phyloP scores from a whole-genome alignment of 1,140 invertebrate genomes.

The Neodiprion fabricii region DNA sequence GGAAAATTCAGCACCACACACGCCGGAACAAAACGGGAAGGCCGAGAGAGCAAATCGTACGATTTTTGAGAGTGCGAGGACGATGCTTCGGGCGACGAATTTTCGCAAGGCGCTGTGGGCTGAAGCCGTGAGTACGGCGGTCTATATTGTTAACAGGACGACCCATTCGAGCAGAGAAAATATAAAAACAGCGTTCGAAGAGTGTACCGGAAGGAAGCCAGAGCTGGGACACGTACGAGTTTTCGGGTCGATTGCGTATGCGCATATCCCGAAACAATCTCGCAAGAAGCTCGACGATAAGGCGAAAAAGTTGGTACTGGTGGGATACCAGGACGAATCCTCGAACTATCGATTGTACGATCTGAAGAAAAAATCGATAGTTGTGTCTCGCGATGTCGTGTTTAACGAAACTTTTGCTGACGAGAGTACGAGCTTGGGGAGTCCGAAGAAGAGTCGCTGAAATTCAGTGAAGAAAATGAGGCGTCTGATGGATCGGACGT shows the following conservation, averaged over 20 bases:
- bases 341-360: slow-evolving; percentile 27
- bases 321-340: slow-evolving; percentile 30
- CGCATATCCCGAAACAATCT: slow-evolving; percentile 23
- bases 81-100: background rate
- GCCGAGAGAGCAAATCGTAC: background rate
- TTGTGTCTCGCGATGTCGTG: slow-evolving; percentile 23
- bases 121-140: slow-evolving; percentile 43
- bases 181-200: slow-evolving; percentile 30
- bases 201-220: slow-evolving; percentile 27
- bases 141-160: slow-evolving; percentile 42
- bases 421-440: background rate
- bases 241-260: slow-evolving; percentile 29
- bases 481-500: background rate
- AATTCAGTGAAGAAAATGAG: background rate
- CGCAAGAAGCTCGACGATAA: slow-evolving; percentile 29
- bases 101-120: slow-evolving; percentile 33
- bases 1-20: background rate
- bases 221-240: slow-evolving; percentile 28
- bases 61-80: background rate
- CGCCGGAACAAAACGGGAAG: background rate
- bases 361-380: slow-evolving; percentile 17
- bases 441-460: background rate
- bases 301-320: slow-evolving; percentile 29
- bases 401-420: slow-evolving; percentile 21
- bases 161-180: slow-evolving; percentile 17